Percentiles rank a stretch among this genome's conserved stretches.
Conservation (phyloP, 92 coral and sea anemone species). For the Porites rus region DNA sequence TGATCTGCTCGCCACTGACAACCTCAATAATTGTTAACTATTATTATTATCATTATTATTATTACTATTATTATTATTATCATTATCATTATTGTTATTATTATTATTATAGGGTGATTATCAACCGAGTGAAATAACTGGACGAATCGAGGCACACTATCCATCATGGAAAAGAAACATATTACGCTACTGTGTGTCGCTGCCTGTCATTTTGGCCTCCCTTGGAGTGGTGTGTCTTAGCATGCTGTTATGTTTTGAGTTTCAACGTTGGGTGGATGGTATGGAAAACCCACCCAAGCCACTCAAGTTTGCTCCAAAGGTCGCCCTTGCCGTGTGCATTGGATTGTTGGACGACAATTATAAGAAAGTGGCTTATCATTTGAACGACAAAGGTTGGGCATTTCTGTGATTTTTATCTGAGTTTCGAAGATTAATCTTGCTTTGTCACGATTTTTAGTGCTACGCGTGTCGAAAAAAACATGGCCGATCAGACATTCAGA, state of each 20-base stretch:
- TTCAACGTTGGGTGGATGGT: constrained; percentile 95
- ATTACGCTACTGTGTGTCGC: constrained; percentile 97
- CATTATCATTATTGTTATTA: not conserved
- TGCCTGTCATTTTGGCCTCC: constrained; percentile 87
- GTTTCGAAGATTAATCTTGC: too few relatives aligned
- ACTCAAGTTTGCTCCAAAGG: constrained; percentile 96
- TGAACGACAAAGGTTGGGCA: constrained; percentile 91
- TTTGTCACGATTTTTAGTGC: too few relatives aligned
- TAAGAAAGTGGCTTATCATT: constrained; percentile 93
- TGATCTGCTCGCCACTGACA: too few relatives aligned
- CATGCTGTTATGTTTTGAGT: constrained; percentile 94
- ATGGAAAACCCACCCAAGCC: constrained; percentile 99
- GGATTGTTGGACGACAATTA: constrained; percentile 98
- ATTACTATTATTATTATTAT: too few relatives aligned
- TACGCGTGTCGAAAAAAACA: too few relatives aligned
- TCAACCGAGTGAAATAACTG: constrained; percentile 92
- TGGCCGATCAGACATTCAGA: too few relatives aligned
- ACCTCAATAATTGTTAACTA: too few relatives aligned
- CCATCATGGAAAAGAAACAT: constrained; percentile 95
- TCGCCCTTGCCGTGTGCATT: constrained; percentile 95
- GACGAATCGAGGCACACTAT: constrained; percentile 92
- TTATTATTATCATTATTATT: too few relatives aligned
- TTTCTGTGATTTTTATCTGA: not conserved
- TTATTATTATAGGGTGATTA: constrained; percentile 80
- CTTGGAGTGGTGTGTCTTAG: constrained; percentile 84